Evolutionary conservation across 2,113 vertebrate genomes (phyloP).

Genomic region (Rhizomys pruinosus): DNA sequence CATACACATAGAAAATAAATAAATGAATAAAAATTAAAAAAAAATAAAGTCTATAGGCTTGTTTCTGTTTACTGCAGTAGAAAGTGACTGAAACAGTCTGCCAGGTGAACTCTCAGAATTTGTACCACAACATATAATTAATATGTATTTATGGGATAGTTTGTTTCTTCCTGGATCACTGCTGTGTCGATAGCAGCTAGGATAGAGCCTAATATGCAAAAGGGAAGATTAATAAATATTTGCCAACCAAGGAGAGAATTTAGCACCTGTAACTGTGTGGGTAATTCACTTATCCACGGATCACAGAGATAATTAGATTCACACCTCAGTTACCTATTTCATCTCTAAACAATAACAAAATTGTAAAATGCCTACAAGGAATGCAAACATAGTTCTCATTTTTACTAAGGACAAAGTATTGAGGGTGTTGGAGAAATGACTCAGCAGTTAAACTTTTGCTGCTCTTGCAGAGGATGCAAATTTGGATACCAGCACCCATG

Average conservation of each 20-base stretch:
- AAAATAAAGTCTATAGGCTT: background rate
- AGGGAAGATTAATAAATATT: conserved; percentile 43
- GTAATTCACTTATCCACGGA: conserved; percentile 65
- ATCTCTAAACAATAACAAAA: conserved; percentile 79
- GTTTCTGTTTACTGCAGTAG: background rate
- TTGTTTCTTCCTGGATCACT: conserved; percentile 33
- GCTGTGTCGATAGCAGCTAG: background rate
- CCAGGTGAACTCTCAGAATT: conserved; percentile 10
- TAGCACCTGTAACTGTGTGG: conserved; percentile 75
- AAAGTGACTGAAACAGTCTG: background rate
- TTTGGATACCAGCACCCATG: background rate
- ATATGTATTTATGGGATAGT: background rate
- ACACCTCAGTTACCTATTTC: conserved; percentile 69
- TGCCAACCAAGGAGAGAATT: conserved; percentile 66
- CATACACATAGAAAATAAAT: too few species aligned
- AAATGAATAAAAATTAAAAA: background rate
- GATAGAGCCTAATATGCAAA: background rate
- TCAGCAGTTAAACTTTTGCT: background rate
- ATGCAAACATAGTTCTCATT: conserved; percentile 63
- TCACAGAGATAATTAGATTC: conserved; percentile 75
- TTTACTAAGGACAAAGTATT: conserved; percentile 40
- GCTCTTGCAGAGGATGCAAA: too few species aligned
- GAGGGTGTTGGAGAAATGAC: background rate
- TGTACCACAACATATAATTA: background rate
- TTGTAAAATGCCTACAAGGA: conserved; percentile 65